A percentile compares a stretch with the other conserved stretches of the same genome.
Conservation (phyloP, 2,113 vertebrate genomes). For the Dasyprocta punctata region DNA sequence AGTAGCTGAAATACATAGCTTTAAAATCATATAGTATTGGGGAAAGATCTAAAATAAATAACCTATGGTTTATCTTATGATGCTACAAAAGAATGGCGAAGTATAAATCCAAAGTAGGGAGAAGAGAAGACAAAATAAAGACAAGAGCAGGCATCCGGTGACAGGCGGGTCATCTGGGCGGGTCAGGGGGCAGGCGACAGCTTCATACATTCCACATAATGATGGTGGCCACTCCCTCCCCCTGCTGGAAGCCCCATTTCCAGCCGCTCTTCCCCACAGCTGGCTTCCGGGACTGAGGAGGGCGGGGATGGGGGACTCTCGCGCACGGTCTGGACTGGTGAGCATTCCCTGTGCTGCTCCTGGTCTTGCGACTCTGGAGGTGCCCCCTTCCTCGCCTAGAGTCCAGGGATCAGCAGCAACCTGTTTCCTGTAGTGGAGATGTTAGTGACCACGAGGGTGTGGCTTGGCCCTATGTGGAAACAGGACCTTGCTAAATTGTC, state of each 20-base stretch:
- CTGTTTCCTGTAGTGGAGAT: neutral
- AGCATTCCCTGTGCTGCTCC: rapidly evolving
- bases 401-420: rapidly evolving
- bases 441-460: neutral
- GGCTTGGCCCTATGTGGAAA: neutral
- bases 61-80: neutral
- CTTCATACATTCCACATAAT: no score
- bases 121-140: neutral
- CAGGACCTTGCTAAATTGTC: neutral
- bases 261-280: neutral
- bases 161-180: neutral
- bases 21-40: neutral
- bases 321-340: rapidly evolving
- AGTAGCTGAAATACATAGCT: neutral
- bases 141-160: no score
- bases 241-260: neutral
- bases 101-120: neutral
- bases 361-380: no score
- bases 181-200: rapidly evolving
- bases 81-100: neutral
- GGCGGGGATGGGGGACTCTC: rapidly evolving
- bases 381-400: neutral
- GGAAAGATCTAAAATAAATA: neutral
- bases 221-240: rapidly evolving
- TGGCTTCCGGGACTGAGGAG: neutral